A percentile compares a stretch with the other conserved stretches of the same genome.
These are phyloP conservation scores for Dioctria rufipes DNA, from an alignment of 2,888 invertebrate species.

Conservation along the genomic window DNA sequence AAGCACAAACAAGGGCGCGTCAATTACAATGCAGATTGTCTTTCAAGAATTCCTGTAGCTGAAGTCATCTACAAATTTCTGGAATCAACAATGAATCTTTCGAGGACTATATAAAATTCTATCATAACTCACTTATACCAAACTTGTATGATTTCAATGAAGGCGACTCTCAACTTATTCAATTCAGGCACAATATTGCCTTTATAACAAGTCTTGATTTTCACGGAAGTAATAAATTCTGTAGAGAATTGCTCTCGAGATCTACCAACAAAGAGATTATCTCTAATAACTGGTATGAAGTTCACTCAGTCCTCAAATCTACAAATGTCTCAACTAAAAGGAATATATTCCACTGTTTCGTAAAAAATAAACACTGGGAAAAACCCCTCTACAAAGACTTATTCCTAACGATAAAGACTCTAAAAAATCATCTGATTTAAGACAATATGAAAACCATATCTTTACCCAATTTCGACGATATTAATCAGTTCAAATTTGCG, in stretches of 20 bases:
- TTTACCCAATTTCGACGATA: too few species aligned
- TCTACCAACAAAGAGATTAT: constrained; percentile 28
- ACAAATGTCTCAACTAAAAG: background rate
- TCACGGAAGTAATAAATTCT: constrained; percentile 1
- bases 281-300: constrained; percentile 9
- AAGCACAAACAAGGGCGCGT: constrained; percentile 42
- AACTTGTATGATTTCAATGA: constrained; percentile 4
- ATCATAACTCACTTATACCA: constrained; percentile 19
- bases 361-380: too few species aligned
- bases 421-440: too few species aligned
- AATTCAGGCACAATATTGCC: constrained; percentile 10
- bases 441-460: constrained; percentile 28
- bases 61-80: background rate
- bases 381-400: too few species aligned
- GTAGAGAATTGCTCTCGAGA: background rate
- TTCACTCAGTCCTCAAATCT: constrained; percentile 45
- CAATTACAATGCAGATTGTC: constrained; percentile 38
- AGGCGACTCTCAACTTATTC: constrained; percentile 5
- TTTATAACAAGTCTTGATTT: constrained; percentile 37
- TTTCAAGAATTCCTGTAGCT: constrained; percentile 17
- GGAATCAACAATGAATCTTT: background rate
- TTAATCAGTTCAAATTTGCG: constrained; percentile 45
- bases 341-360: constrained; percentile 10
- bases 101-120: constrained; percentile 42
- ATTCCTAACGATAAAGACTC: constrained; percentile 8